A percentile compares a stretch with the other conserved stretches of the same genome.
phyloP scores from a whole-genome alignment of 2,888 invertebrate genomes.

The Platycheirus albimanus region DNA sequence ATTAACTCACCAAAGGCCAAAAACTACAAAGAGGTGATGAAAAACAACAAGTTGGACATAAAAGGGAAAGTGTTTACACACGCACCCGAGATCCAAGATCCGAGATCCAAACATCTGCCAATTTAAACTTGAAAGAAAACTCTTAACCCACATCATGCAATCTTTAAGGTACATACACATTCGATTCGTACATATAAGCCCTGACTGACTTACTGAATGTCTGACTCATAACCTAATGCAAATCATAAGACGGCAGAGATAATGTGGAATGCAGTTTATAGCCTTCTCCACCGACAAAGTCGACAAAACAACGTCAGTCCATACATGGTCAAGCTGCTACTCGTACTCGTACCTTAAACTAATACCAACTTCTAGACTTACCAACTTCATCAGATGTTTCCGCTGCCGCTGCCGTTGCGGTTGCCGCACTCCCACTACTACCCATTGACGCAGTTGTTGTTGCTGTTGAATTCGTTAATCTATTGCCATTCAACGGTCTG shows the following conservation, averaged over 20 bases:
- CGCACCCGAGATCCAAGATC: conserved; percentile 30
- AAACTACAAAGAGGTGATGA: conserved; percentile 21
- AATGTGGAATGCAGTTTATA: conserved; percentile 63
- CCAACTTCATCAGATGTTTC: conserved; percentile 54
- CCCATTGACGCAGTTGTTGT: conserved; percentile 3
- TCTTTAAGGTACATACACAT: not conserved
- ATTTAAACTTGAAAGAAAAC: conserved; percentile 36
- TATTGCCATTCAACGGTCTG: conserved; percentile 62
- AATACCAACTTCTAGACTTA: conserved; percentile 30
- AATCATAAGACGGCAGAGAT: conserved; percentile 42
- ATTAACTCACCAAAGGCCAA: conserved; percentile 20
- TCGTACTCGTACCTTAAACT: too few relatives aligned
- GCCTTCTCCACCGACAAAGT: conserved; percentile 15
- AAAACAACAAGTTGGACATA: conserved; percentile 31
- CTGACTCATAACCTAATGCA: conserved; percentile 67
- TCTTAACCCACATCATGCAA: conserved; percentile 58
- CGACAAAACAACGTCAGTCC: conserved; percentile 26
- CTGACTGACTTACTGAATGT: conserved; percentile 34
- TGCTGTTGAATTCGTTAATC: conserved; percentile 43
- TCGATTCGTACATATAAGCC: not conserved
- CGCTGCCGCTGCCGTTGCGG: conserved; percentile 20
- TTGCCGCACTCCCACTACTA: conserved; percentile 41
- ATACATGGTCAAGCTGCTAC: conserved; percentile 44
- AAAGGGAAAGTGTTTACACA: conserved; percentile 69
- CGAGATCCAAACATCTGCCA: conserved; percentile 17